These are phyloP conservation scores for Hoplostethus atlanticus DNA, from an alignment of 2,797 vertebrate genomes.

Conservation along the genomic window DNA sequence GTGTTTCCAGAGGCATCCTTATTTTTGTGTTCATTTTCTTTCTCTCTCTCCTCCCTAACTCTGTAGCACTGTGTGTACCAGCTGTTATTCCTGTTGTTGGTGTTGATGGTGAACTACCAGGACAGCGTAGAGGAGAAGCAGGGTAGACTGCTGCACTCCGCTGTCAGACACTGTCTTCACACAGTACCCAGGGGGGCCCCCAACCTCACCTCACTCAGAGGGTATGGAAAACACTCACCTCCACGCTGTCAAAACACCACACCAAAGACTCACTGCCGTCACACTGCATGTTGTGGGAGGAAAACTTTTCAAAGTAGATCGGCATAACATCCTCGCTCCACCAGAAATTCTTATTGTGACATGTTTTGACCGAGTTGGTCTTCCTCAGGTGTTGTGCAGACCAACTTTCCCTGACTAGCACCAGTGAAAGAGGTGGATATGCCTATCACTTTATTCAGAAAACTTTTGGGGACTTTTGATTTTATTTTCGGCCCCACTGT, in stretches of 20 bases:
- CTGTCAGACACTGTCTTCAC: slow-evolving; percentile 69
- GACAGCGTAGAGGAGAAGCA: slow-evolving; percentile 76
- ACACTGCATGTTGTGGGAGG: not conserved
- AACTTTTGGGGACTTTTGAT: too few species aligned
- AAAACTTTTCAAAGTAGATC: too few species aligned
- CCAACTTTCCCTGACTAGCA: too few species aligned
- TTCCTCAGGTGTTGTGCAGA: not conserved
- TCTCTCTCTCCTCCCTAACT: not conserved
- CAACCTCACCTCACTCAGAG: slow-evolving; percentile 74
- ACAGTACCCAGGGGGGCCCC: slow-evolving; percentile 44
- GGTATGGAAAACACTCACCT: slow-evolving; percentile 61
- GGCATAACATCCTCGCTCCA: not conserved
- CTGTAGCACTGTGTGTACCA: slow-evolving; percentile 81
- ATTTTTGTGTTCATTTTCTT: not conserved
- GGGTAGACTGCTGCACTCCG: slow-evolving; percentile 72
- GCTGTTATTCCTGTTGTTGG: slow-evolving; percentile 84
- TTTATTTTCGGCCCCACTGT: too few species aligned
- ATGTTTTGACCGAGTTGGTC: not conserved
- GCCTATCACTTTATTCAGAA: too few species aligned
- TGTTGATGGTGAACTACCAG: slow-evolving; percentile 87
- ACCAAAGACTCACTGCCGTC: not conserved
- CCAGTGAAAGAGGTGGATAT: too few species aligned
- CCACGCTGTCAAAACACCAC: slow-evolving; percentile 2
- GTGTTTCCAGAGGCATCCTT: not conserved
- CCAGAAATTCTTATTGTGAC: not conserved